phyloP scores from a whole-genome alignment of 2,113 vertebrate species.

The Cryptotis parvus region DNA sequence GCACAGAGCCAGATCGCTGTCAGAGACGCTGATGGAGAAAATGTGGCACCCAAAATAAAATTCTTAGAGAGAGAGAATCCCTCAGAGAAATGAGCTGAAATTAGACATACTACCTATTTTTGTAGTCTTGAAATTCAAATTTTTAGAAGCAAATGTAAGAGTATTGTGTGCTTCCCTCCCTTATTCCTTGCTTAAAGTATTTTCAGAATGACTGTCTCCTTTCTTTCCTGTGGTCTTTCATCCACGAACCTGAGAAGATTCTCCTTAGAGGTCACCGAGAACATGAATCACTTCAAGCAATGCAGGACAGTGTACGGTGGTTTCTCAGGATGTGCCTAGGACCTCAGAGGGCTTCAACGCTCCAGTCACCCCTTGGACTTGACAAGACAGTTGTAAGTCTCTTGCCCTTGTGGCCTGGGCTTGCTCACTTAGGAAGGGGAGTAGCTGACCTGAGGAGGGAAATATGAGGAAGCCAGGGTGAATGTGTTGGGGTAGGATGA shows the following conservation, averaged over 20 bases:
- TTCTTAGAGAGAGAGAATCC: constrained; percentile 65
- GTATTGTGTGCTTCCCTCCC: background rate
- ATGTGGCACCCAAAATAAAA: constrained; percentile 71
- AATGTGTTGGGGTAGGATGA: rapidly evolving
- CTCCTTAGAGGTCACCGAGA: too few relatives aligned
- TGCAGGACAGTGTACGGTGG: too few relatives aligned
- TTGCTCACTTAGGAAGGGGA: rapidly evolving
- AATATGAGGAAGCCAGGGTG: too few relatives aligned
- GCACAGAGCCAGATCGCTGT: background rate
- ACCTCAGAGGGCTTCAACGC: background rate
- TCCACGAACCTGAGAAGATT: too few relatives aligned
- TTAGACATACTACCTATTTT: constrained; percentile 68
- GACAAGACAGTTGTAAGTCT: background rate
- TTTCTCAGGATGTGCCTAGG: rapidly evolving
- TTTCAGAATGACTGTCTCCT: background rate
- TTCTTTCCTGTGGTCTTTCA: too few relatives aligned
- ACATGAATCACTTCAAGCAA: too few relatives aligned
- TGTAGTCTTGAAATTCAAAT: constrained; percentile 78
- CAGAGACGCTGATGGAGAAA: constrained; percentile 45
- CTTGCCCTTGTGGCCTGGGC: background rate
- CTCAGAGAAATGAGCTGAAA: constrained; percentile 65
- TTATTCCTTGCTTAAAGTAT: background rate
- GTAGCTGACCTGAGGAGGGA: too few relatives aligned
- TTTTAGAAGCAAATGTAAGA: constrained; percentile 58
- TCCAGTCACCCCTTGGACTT: too few relatives aligned